phyloP scores from a whole-genome alignment of 35 echinoderm and acorn worm genomes.

The Apostichopus californicus region DNA sequence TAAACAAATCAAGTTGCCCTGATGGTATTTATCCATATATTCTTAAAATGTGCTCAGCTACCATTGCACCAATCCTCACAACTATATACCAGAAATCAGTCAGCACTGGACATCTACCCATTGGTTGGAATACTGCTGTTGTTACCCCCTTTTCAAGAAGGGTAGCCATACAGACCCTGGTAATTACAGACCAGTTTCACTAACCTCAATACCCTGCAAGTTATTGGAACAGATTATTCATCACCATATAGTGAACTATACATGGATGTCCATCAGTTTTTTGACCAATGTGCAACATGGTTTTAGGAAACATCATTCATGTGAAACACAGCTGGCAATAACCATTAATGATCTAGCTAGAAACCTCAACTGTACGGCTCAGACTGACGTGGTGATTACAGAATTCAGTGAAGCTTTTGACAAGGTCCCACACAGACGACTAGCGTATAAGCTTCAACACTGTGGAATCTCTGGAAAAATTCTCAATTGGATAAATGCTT shows the following conservation, averaged over 20 bases:
- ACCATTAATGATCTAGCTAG: slow-evolving; percentile 27
- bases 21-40: not conserved
- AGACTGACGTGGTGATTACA: slow-evolving; percentile 55
- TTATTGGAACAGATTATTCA: too few relatives aligned
- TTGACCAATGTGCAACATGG: slow-evolving; percentile 19
- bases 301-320: slow-evolving; percentile 38
- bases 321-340: slow-evolving; percentile 20
- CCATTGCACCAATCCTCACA: not conserved
- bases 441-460: slow-evolving; percentile 14
- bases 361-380: not conserved
- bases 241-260: not conserved
- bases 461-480: slow-evolving; percentile 48
- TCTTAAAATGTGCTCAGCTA: not conserved
- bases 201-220: too few relatives aligned
- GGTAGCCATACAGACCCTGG: not conserved
- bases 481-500: slow-evolving; percentile 47
- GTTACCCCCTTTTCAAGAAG: not conserved
- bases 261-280: too few relatives aligned
- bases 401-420: slow-evolving; percentile 57
- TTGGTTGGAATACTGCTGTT: not conserved
- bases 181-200: not conserved
- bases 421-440: slow-evolving; percentile 32
- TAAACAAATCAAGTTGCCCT: not conserved
- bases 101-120: not conserved
- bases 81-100: not conserved